Percentiles rank a stretch among this genome's conserved stretches.
These are phyloP conservation scores for Axinella damicornis DNA, from an alignment of 37 sponge, comb jelly and placozoan species.

Conservation along the genomic window DNA sequence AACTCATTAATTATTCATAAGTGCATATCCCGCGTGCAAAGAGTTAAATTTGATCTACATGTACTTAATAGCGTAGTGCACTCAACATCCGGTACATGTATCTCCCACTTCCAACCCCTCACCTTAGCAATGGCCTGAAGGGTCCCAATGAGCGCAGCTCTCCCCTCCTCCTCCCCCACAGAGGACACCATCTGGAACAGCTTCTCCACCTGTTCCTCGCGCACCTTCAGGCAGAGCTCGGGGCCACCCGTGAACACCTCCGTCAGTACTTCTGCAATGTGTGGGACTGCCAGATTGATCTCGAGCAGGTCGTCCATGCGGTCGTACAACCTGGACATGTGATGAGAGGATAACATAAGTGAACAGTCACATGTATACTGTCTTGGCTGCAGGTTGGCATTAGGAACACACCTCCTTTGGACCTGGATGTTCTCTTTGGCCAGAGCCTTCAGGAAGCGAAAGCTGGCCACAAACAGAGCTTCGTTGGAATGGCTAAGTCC, in stretches of 20 bases:
- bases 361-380: too few species aligned
- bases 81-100: too few species aligned
- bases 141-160: slow-evolving; percentile 52
- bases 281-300: slow-evolving; percentile 1
- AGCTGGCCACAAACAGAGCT: slow-evolving; percentile 9
- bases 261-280: slow-evolving; percentile 9
- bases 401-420: slow-evolving; percentile 1
- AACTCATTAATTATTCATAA: too few species aligned
- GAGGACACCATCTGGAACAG: slow-evolving; percentile 33
- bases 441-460: slow-evolving; percentile 13
- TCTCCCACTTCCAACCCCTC: too few species aligned
- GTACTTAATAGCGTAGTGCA: too few species aligned
- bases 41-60: too few species aligned
- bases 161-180: neutral
- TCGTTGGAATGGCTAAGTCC: neutral
- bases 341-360: too few species aligned
- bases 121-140: slow-evolving; percentile 75
- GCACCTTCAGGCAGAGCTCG: slow-evolving; percentile 16
- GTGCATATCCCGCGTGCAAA: too few species aligned
- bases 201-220: slow-evolving; percentile 39
- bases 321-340: slow-evolving; percentile 17
- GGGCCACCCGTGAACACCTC: slow-evolving; percentile 38
- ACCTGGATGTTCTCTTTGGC: neutral
- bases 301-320: slow-evolving; percentile 65
- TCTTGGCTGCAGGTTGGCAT: too few species aligned